phyloP scores from a whole-genome alignment of 2,888 invertebrate genomes.

The Quadroppia sp. region DNA sequence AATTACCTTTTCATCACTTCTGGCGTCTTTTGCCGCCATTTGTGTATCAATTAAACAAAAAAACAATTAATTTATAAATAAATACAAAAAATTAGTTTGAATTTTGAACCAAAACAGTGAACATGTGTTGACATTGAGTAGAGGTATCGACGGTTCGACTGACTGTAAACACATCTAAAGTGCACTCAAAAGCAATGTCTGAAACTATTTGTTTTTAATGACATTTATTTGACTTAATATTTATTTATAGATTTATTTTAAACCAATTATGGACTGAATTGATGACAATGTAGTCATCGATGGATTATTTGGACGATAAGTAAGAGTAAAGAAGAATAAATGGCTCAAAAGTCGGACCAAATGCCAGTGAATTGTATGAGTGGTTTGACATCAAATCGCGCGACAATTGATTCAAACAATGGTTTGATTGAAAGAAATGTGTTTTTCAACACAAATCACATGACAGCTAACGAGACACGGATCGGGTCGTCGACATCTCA shows the following conservation, averaged over 20 bases:
- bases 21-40: too few relatives aligned
- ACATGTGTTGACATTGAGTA: too few relatives aligned
- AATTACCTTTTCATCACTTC: too few relatives aligned
- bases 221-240: not conserved
- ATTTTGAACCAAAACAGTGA: too few relatives aligned
- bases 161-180: not conserved
- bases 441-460: not conserved
- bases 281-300: not conserved
- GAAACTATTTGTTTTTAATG: not conserved
- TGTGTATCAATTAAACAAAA: too few relatives aligned
- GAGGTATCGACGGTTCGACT: not conserved
- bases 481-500: not conserved
- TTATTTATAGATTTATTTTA: not conserved
- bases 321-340: too few relatives aligned
- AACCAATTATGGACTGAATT: not conserved
- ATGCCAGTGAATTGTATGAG: not conserved
- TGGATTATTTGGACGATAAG: not conserved
- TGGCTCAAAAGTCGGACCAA: not conserved
- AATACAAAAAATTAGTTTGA: too few relatives aligned
- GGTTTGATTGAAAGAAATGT: not conserved
- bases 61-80: too few relatives aligned
- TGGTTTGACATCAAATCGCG: not conserved
- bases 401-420: not conserved
- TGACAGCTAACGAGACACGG: not conserved
- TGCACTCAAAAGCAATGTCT: not conserved